A percentile compares a stretch with the other conserved stretches of the same genome.
Conservation (phyloP, 2,113 vertebrate genomes). For the Ardeotis arabs region DNA sequence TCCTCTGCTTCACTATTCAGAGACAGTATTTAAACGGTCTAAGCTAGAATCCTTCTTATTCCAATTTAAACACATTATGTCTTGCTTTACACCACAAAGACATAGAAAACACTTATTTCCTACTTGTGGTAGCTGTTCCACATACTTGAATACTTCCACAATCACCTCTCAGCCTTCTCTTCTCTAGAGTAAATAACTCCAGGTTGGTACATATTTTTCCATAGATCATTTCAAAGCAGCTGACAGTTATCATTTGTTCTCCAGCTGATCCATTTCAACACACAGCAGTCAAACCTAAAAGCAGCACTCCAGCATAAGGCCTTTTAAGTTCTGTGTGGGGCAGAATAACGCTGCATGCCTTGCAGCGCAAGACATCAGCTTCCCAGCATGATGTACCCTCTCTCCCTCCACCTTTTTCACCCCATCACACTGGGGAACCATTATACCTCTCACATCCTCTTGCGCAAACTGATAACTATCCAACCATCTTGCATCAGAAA, state of each 20-base stretch:
- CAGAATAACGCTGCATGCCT: neutral
- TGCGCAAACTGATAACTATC: neutral
- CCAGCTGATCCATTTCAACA: neutral
- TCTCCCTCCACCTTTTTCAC: neutral
- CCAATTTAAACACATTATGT: neutral
- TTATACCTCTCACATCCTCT: neutral
- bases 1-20: neutral
- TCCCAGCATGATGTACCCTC: neutral
- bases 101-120: neutral
- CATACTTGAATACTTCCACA: rapidly evolving
- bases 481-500: neutral
- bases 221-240: neutral
- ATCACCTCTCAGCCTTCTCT: neutral
- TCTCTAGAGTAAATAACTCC: neutral
- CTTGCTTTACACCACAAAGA: neutral
- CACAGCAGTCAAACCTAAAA: neutral
- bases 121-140: neutral
- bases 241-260: neutral
- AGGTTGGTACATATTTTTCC: neutral
- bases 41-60: neutral
- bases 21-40: neutral
- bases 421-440: neutral
- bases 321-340: neutral
- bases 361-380: neutral
- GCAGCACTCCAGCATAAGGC: neutral